Percentiles rank a stretch among this genome's conserved stretches.
Conservation (phyloP, 2,888 invertebrate species). For the Caenorhabditis imperialis region DNA sequence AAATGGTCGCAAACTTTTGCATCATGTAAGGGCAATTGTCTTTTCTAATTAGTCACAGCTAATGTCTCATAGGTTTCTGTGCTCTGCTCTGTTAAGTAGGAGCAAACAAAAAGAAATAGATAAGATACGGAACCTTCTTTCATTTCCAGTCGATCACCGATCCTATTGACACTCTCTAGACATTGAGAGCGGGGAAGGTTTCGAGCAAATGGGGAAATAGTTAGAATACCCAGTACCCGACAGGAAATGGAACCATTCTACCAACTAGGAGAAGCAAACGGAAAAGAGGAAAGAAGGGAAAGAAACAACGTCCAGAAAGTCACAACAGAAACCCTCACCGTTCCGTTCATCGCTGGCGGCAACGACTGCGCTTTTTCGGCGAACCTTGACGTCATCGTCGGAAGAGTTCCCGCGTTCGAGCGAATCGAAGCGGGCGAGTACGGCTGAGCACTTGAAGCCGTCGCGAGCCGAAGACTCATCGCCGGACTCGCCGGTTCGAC, state of each 20-base stretch:
- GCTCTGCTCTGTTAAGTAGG: background rate
- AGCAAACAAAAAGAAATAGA: slow-evolving; percentile 1
- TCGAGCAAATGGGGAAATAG: background rate
- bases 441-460: slow-evolving; percentile 18
- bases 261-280: slow-evolving; percentile 12
- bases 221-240: background rate
- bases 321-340: slow-evolving; percentile 27
- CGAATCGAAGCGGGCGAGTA: slow-evolving; percentile 41
- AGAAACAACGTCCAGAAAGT: background rate
- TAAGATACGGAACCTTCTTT: slow-evolving; percentile 17
- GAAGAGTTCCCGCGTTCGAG: slow-evolving; percentile 41
- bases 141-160: slow-evolving; percentile 24
- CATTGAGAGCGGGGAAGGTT: background rate
- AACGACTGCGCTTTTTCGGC: slow-evolving; percentile 46
- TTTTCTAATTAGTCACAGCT: no score
- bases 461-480: slow-evolving; percentile 37
- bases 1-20: no score
- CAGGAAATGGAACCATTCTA: background rate
- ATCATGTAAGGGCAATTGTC: no score
- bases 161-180: slow-evolving; percentile 9
- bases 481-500: slow-evolving; percentile 21
- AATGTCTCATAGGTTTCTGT: no score
- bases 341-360: slow-evolving; percentile 36
- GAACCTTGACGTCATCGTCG: slow-evolving; percentile 41
- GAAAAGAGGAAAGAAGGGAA: slow-evolving; percentile 8